Evolutionary conservation across 2,113 vertebrate species (phyloP), one percentile per base, ranked within the genome.

Genomic region (Aphyosemion australe): DNA sequence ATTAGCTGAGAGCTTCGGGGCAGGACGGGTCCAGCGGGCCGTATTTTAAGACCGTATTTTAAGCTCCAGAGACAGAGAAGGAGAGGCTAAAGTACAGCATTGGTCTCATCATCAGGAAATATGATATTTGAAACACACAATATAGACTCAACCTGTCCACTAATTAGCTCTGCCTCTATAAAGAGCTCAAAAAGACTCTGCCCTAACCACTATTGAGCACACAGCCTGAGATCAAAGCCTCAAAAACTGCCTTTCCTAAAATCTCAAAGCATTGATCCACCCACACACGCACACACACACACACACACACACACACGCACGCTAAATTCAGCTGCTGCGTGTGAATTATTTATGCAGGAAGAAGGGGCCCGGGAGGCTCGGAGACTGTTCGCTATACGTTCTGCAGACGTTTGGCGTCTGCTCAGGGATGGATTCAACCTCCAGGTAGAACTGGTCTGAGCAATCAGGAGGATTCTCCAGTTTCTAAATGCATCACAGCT

Each of bases 261-360:
- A 74, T 84, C 76, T 59, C 39, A 37, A 65, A 10, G 18, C 65
- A 87, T 89, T 87, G 89, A 90, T 91, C 82, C 71, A 55, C n/a
- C n/a, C 67, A 26, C 26, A 26, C 67, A 21, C 53, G 14, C 31
- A 13, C 26, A n/a, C n/a, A n/a, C n/a, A n/a, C n/a, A n/a, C n/a
- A n/a, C n/a, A n/a, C n/a, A n/a, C n/a, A n/a, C n/a, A n/a, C 67
- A 26, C 26, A 26, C 67, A 21, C 53, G 14, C 31, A 13, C 26
- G 78, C 85, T 88, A 84, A 88, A 90, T 87, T 82, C 87, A 88
- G 84, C 65, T n/a, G 84, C 65, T n/a, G 72, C 11, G 13, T 5
- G 61, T 91, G 76, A 88, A 88, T 92, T 86, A 91, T 91, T 93
- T 72, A 91, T 90, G 67, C 43, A 61, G 53, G 61, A 66, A 55